Evolutionary conservation across 2,888 invertebrate species (phyloP).

Genomic region (Drosophila aldrichi): DNA sequence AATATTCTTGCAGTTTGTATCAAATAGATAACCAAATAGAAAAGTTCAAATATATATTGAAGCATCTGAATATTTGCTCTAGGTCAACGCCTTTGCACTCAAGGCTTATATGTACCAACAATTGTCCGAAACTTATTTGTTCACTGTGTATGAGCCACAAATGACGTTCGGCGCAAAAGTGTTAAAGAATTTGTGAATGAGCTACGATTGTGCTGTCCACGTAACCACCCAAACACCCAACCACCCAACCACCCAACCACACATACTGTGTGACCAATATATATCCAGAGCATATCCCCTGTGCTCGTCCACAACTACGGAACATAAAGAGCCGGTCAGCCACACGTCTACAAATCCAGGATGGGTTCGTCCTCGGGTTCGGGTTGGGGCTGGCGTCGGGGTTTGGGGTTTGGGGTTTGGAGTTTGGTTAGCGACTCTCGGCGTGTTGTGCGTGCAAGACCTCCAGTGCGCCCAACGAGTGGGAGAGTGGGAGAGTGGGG

Average conservation of each 20-base stretch:
- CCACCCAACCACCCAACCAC: not conserved
- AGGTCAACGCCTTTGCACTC: no score
- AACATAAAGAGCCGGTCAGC: slow-evolving; percentile 1
- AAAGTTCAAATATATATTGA: no score
- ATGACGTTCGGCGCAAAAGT: not conserved
- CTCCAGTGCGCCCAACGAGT: not conserved
- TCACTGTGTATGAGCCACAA: no score
- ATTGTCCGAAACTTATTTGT: no score
- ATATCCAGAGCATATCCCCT: slow-evolving; percentile 21
- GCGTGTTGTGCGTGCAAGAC: slow-evolving; percentile 9
- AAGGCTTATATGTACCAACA: no score
- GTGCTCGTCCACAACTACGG: not conserved
- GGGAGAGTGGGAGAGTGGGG: not conserved
- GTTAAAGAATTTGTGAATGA: slow-evolving; percentile 4
- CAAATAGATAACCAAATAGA: no score
- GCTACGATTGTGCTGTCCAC: not conserved
- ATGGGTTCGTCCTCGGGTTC: not conserved
- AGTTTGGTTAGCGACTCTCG: no score
- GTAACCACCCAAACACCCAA: not conserved
- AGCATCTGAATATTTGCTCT: no score
- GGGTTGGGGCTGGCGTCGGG: not conserved
- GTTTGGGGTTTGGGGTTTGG: not conserved
- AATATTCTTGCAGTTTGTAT: no score
- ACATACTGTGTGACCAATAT: slow-evolving; percentile 1
- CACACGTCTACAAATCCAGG: slow-evolving; percentile 18